Base-by-base conservation (phyloP, 2,888 invertebrate genomes). In the Drosophila birchii region DNA sequence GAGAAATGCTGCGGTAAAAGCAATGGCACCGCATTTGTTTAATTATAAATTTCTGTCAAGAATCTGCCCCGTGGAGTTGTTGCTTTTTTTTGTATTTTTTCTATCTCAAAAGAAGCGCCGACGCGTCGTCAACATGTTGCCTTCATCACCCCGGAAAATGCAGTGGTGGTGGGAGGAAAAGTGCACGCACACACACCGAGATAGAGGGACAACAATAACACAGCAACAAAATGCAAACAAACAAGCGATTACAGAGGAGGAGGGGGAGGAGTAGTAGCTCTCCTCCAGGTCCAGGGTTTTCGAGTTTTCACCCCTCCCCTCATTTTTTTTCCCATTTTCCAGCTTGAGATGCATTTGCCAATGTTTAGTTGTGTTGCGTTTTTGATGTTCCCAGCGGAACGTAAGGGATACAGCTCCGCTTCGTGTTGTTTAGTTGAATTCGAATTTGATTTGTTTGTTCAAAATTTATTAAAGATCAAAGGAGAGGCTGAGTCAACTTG, bases 11-110 rank as follows among this genome's bases (percentile, higher is more conserved):
- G 78, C 68, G 80, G 73, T 77, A 80, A 86, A 84, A 78, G 85
- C 78, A 81, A 86, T 84, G 78, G 78, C 78, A 86, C 47, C 73
- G 86, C 87, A 85, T 85, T 85, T 85, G 88, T 85, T 85, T 87
- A 85, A 85, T 85, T 85, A 87, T 85, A 85, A 87, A 86, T 87
- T 83, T 85, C 85, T 87, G 85, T 85, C 85, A 85, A 85, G 85
- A 86, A 76, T 79, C 75, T 75, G 58, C 38, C 61, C 18, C 54
- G 59, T 58, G 41, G 41, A 62, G 64, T 36, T 63, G 39, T 59
- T 58, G 36, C 38, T 56, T 47, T 32, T 18, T 32, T 32, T 14
- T 81, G 36, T 64, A 41, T 54, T 55, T 59, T 44, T 67, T 43
- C 34, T 54, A 39, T 59, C 58, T 59, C 86, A 83, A 83, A 83